Conservation (phyloP, 2,797 vertebrate species). For the Intellagama lesueurii region DNA sequence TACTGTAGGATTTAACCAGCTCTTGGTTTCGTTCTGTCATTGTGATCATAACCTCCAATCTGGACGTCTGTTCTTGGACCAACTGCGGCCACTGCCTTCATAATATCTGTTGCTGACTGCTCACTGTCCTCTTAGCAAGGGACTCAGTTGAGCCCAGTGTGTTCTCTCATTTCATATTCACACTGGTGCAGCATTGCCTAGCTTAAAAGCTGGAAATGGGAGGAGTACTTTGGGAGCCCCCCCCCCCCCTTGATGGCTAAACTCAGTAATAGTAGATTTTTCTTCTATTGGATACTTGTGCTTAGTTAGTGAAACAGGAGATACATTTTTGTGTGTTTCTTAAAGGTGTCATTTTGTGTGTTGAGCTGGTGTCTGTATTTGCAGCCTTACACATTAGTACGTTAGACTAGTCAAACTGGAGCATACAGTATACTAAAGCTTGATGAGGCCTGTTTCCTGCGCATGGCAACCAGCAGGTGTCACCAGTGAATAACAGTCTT, state of each 20-base stretch:
- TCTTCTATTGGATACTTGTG: not conserved
- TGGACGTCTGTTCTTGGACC: not conserved
- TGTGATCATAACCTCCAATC: not conserved
- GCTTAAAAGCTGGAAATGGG: not conserved
- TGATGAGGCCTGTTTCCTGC: too few relatives aligned
- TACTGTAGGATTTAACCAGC: not conserved
- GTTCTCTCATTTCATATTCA: not conserved
- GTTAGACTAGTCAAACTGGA: not conserved
- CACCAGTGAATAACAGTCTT: constrained; percentile 23
- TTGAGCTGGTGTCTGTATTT: not conserved
- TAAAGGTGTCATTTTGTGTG: not conserved
- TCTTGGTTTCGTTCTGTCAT: not conserved
- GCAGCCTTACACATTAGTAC: not conserved
- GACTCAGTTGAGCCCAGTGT: not conserved
- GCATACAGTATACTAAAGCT: not conserved
- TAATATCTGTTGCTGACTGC: not conserved
- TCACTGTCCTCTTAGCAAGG: not conserved
- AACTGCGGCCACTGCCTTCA: too few relatives aligned
- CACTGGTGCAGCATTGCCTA: not conserved
- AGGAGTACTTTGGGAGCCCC: not conserved
- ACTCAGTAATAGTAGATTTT: not conserved
- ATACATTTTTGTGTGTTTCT: not conserved
- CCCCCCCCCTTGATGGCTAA: not conserved
- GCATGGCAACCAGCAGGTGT: constrained; percentile 64
- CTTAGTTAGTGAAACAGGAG: not conserved